Evolutionary conservation across 2,888 invertebrate genomes (phyloP), one percentile per base, ranked within the genome.

Genomic region (Saturnia pavonia): DNA sequence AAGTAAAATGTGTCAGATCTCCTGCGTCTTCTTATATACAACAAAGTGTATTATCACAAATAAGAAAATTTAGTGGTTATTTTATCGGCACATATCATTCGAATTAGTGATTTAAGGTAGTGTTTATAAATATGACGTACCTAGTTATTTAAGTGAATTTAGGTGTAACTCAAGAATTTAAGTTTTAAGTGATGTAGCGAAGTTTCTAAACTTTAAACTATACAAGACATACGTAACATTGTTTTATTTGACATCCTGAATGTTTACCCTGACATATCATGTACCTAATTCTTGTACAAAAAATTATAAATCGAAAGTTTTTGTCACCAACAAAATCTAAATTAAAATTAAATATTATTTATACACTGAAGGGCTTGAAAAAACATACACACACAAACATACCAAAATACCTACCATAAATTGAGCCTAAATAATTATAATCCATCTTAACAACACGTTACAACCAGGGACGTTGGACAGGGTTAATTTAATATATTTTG

Each of bases 151-250:
- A 92, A 91, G 90, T 91, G 88, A 88, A 84, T 81, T 92, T 91
- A 92, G 93, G 87, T 89, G 87, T 87, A 90, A 91, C 89, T 91
- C 89, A 88, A 91, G 90, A 92, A 91, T 91, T 91, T 91, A 91
- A 91, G 88, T 83, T 88, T 48, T 85, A 90, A 91, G 90, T 89
- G 90, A 91, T 90, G 91, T 90, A 91, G 87, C 82, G 88, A 89
- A 85, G 88, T 86, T 87, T 92, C 91, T 92, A 93, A 92, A 93
- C 85, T 85, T 86, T 83, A 87, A 88, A 89, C 85, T 85, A 87
- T 86, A 82, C 84, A 84, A 78, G 72, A 57, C 11, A 12, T 40
- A 71, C 22, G 9, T 40, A 71, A 68, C 65, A 74, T 70, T 75
- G 78, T 85, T 83, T 88, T 71, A 84, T 84, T 87, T 83, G 71